Conservation (phyloP, 92 coral and sea anemone species). For the Desmophyllum pertusum region DNA sequence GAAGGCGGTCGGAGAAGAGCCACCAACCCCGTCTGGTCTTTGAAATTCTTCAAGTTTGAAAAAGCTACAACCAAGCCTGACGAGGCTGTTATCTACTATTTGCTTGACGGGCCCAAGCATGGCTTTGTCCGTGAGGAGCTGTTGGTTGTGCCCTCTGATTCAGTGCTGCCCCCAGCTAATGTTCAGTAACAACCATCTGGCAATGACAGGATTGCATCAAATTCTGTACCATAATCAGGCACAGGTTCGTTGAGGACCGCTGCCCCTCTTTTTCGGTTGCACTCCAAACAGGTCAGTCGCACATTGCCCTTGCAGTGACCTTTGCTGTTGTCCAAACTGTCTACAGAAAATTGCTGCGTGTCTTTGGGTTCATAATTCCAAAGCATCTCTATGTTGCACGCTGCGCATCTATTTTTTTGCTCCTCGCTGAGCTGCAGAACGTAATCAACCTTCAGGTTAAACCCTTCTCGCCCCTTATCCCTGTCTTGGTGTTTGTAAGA, state of each 20-base stretch:
- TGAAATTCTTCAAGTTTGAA: not conserved
- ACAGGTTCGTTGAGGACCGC: too few species aligned
- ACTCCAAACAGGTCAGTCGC: conserved; percentile 34
- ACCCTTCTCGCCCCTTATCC: not conserved
- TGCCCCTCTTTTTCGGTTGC: too few species aligned
- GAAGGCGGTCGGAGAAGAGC: not conserved
- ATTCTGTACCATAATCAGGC: too few species aligned
- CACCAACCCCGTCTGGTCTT: not conserved
- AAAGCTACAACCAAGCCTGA: not conserved
- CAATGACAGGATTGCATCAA: too few species aligned
- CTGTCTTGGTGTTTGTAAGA: conserved; percentile 18
- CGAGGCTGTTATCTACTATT: not conserved
- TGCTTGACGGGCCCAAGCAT: not conserved
- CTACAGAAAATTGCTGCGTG: conserved; percentile 34
- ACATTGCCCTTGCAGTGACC: conserved; percentile 14
- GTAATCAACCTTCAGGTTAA: not conserved
- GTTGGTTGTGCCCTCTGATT: too few species aligned
- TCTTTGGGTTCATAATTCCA: conserved; percentile 39
- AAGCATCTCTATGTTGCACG: conserved; percentile 35
- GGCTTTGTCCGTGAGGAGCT: not conserved
- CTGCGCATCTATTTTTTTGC: conserved; percentile 8
- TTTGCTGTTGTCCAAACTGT: conserved; percentile 30
- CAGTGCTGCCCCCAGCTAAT: not conserved
- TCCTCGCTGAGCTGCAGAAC: conserved; percentile 25
- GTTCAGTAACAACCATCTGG: not conserved